These are phyloP conservation scores for Menura novaehollandiae DNA, from an alignment of 2,113 vertebrate species.

Conservation along the genomic window DNA sequence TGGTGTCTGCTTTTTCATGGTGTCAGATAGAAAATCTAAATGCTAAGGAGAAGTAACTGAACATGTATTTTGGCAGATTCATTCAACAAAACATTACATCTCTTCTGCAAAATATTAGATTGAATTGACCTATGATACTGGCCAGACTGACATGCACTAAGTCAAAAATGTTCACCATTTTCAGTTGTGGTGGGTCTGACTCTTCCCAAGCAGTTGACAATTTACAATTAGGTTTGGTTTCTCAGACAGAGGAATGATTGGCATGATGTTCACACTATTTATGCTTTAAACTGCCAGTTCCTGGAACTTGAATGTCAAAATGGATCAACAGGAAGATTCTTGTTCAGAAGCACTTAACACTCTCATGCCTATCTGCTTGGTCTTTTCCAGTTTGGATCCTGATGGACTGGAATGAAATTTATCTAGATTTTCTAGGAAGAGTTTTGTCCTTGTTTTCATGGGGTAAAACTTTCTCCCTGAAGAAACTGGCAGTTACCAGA, in stretches of 20 bases:
- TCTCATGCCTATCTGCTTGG: not conserved
- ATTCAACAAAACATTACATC: not conserved
- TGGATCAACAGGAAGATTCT: not conserved
- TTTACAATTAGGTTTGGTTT: not conserved
- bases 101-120: not conserved
- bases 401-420: not conserved
- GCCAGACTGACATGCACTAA: not conserved
- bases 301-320: not conserved
- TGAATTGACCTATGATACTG: not conserved
- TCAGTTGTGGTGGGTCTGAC: not conserved
- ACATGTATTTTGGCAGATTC: not conserved
- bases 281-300: not conserved
- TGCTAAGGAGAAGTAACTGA: not conserved
- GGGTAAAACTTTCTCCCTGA: not conserved
- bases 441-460: not conserved
- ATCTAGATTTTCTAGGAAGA: not conserved
- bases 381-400: not conserved
- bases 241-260: not conserved
- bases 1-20: not conserved
- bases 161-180: not conserved
- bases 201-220: not conserved
- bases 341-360: not conserved
- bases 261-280: not conserved
- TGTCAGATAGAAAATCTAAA: not conserved
- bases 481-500: not conserved